Evolutionary conservation across 2,113 vertebrate genomes (phyloP).

Genomic region (Dasyurus viverrinus): DNA sequence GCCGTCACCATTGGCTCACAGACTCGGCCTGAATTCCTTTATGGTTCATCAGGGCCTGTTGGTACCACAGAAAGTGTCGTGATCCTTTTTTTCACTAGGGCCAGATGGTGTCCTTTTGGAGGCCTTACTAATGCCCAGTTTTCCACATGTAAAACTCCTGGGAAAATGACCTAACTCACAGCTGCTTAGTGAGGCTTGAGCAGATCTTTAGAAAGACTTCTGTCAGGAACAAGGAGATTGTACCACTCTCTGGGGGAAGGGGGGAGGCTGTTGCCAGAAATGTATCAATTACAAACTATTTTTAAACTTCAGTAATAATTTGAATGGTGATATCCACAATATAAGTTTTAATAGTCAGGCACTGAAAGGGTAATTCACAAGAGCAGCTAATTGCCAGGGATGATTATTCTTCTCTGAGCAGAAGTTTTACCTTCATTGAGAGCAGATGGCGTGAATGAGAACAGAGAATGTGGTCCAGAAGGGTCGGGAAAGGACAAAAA

Average conservation of each 20-base stretch:
- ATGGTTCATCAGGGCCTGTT: conserved; percentile 99
- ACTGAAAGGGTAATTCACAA: conserved; percentile 46
- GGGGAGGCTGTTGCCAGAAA: conserved; percentile 79
- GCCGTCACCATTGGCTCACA: conserved; percentile 90
- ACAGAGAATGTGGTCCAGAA: conserved; percentile 91
- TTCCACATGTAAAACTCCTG: conserved; percentile 98
- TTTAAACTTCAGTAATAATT: conserved; percentile 75
- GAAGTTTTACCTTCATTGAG: conserved; percentile 83
- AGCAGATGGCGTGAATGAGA: conserved; percentile 96
- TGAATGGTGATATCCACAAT: conserved; percentile 28
- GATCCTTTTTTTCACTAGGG: conserved; percentile 96
- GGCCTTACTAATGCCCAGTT: conserved; percentile 98
- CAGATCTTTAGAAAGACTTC: conserved; percentile 98
- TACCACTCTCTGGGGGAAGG: conserved; percentile 83
- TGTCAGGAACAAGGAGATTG: conserved; percentile 86
- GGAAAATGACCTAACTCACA: conserved; percentile 99
- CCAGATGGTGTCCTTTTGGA: conserved; percentile 99
- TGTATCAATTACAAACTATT: conserved; percentile 79
- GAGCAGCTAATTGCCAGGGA: conserved; percentile 64
- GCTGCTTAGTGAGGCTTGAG: conserved; percentile 99
- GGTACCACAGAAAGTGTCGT: conserved; percentile 99
- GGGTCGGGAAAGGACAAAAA: conserved; percentile 94
- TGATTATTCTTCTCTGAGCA: conserved; percentile 72
- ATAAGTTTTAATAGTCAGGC: conserved; percentile 42
- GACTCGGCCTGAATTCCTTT: conserved; percentile 93